Conservation (phyloP, 2,113 vertebrate species). For the Columbina picui region DNA sequence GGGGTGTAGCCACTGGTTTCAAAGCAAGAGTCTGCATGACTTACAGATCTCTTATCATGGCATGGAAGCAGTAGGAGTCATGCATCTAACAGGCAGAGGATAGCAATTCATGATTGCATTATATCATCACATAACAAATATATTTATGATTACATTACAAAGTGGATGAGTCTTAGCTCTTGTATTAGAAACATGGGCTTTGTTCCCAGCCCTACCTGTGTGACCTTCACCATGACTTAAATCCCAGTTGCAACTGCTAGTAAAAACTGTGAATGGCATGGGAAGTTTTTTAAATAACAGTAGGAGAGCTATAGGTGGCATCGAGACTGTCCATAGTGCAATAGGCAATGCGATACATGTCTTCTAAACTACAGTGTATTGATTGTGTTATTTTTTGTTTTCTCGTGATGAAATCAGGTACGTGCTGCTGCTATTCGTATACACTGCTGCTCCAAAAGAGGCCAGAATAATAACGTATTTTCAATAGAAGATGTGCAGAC, state of each 20-base stretch:
- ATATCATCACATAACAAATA: not conserved
- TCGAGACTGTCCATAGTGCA: not conserved
- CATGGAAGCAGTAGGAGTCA: not conserved
- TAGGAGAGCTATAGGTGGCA: not conserved
- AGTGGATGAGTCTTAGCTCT: not conserved
- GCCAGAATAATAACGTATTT: not conserved
- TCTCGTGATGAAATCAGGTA: not conserved
- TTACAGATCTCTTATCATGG: not conserved
- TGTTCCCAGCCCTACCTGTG: not conserved
- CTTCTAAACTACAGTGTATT: not conserved
- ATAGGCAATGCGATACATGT: not conserved
- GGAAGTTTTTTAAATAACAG: not conserved
- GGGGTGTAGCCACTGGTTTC: not conserved
- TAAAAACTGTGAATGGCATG: not conserved
- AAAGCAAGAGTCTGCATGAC: not conserved
- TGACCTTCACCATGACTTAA: not conserved
- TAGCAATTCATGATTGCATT: not conserved
- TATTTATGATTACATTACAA: not conserved
- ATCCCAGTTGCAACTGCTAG: not conserved
- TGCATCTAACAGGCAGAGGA: not conserved
- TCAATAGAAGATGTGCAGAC: not conserved
- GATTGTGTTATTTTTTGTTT: not conserved
- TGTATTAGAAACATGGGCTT: not conserved
- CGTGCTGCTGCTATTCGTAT: not conserved
- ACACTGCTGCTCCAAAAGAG: not conserved